These are phyloP conservation scores for Macrotus californicus DNA, from an alignment of 2,113 vertebrate species.

Conservation along the genomic window DNA sequence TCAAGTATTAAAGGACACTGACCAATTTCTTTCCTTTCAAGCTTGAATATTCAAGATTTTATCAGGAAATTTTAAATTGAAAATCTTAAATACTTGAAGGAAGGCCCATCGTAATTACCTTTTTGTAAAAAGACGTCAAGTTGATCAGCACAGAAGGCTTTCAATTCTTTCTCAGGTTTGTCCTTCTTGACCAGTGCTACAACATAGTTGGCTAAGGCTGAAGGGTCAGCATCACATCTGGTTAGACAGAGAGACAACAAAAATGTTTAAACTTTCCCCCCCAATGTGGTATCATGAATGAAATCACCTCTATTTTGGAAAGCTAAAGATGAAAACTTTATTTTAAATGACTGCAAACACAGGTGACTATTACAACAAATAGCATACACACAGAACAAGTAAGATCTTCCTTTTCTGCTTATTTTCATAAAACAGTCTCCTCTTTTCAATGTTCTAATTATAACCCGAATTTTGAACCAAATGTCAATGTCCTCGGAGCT, in stretches of 20 bases:
- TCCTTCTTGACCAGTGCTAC: slow-evolving; percentile 99
- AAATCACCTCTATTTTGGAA: neutral
- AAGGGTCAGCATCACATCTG: slow-evolving; percentile 99
- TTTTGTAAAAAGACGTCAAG: slow-evolving; percentile 99
- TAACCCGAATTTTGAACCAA: neutral
- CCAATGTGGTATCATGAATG: neutral
- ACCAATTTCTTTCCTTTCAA: slow-evolving; percentile 23
- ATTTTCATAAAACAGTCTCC: slow-evolving; percentile 38
- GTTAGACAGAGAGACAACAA: slow-evolving; percentile 58
- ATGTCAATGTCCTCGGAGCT: neutral
- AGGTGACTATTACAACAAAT: neutral
- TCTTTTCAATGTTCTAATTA: slow-evolving; percentile 31
- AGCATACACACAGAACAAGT: neutral
- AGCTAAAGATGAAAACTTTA: neutral
- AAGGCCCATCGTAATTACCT: slow-evolving; percentile 81
- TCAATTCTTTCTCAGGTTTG: slow-evolving; percentile 97
- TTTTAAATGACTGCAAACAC: slow-evolving; percentile 27
- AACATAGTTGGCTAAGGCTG: slow-evolving; percentile 98
- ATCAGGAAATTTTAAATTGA: slow-evolving; percentile 31
- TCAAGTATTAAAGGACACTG: neutral
- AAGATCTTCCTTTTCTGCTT: slow-evolving; percentile 23
- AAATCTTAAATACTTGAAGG: slow-evolving; percentile 45
- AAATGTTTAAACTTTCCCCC: neutral
- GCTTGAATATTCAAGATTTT: neutral
- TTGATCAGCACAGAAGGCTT: slow-evolving; percentile 97